Conservation (phyloP, 2,797 vertebrate species). For the Pseudomugil tenellus region DNA sequence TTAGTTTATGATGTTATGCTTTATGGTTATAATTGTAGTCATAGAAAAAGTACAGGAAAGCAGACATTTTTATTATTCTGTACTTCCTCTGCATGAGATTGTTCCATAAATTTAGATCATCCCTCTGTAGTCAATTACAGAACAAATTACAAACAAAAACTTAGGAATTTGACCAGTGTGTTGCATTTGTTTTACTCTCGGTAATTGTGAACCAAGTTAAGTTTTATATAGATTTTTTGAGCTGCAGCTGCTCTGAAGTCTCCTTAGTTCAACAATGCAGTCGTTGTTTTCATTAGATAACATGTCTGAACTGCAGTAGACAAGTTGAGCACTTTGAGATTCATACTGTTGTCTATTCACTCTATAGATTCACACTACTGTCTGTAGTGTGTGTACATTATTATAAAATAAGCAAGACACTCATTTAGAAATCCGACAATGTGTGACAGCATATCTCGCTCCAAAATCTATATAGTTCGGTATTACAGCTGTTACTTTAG, state of each 20-base stretch:
- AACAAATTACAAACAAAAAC: too few species aligned
- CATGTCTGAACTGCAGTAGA: not conserved
- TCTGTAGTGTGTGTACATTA: not conserved
- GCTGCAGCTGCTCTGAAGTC: not conserved
- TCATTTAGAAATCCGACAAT: not conserved
- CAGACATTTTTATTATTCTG: not conserved
- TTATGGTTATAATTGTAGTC: not conserved
- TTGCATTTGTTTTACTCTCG: too few species aligned
- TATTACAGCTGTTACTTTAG: not conserved
- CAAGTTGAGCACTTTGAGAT: not conserved
- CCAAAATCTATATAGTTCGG: not conserved
- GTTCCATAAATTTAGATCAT: not conserved
- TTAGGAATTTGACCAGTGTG: too few species aligned
- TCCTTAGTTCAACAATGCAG: not conserved
- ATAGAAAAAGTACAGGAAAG: not conserved
- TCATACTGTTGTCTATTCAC: too few species aligned
- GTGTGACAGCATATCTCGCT: too few species aligned
- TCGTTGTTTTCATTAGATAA: too few species aligned
- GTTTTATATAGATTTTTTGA: not conserved
- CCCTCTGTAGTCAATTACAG: too few species aligned
- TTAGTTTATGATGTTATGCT: not conserved
- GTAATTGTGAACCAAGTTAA: too few species aligned
- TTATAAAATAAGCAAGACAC: not conserved
- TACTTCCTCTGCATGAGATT: not conserved
- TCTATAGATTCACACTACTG: not conserved